phyloP scores from a whole-genome alignment of 2,113 vertebrate genomes.

The Apaloderma vittatum region DNA sequence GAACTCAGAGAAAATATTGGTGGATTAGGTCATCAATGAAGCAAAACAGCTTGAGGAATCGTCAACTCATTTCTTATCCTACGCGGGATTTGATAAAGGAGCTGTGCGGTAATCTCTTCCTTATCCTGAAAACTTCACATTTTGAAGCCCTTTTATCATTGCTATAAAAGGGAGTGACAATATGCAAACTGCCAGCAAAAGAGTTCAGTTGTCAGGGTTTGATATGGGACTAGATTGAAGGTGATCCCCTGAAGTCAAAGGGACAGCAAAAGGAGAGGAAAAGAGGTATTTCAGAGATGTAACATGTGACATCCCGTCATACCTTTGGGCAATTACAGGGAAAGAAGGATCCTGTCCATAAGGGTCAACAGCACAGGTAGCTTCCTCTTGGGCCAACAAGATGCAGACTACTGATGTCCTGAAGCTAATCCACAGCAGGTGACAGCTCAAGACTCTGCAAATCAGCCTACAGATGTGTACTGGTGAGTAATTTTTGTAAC shows the following conservation, averaged over 20 bases:
- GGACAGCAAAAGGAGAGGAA: not conserved
- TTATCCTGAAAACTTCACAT: not conserved
- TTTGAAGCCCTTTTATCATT: not conserved
- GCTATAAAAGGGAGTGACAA: not conserved
- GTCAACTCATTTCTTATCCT: not conserved
- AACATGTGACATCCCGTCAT: not conserved
- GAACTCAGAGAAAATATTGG: slow-evolving; percentile 1
- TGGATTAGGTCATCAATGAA: not conserved
- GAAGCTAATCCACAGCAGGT: not conserved
- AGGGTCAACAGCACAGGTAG: not conserved
- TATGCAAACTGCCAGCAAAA: not conserved
- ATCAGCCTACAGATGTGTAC: not conserved
- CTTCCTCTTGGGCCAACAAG: not conserved
- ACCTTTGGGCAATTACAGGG: not conserved
- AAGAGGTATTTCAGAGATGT: not conserved
- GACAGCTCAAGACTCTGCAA: not conserved
- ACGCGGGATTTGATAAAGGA: not conserved
- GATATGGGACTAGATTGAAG: not conserved
- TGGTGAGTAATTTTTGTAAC: not conserved
- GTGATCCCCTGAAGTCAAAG: not conserved
- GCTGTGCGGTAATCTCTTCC: not conserved
- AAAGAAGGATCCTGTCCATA: not conserved
- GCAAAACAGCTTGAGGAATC: not conserved
- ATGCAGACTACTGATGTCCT: not conserved
- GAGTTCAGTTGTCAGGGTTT: not conserved